phyloP scores from a whole-genome alignment of 2,113 vertebrate genomes.

The Bufo bufo region DNA sequence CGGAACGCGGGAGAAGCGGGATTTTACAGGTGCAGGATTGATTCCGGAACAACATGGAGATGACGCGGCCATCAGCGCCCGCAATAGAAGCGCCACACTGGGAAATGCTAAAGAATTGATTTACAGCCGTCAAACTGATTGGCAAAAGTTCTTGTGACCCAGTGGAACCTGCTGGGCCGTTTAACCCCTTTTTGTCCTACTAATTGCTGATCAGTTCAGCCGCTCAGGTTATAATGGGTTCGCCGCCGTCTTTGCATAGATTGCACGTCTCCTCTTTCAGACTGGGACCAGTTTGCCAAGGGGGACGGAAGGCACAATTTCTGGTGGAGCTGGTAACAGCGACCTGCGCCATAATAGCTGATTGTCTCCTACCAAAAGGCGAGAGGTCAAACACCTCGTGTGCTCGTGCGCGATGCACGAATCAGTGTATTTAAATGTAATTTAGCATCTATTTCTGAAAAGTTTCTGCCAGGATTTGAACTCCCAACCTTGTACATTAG shows the following conservation, averaged over 20 bases:
- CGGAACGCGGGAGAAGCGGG: not conserved
- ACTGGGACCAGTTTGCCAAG: not conserved
- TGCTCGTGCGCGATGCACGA: too few relatives aligned
- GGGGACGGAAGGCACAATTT: not conserved
- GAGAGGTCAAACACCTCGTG: not conserved
- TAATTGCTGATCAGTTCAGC: not conserved
- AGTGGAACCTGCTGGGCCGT: not conserved
- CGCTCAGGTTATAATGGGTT: not conserved
- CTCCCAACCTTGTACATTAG: too few relatives aligned
- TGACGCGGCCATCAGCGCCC: not conserved
- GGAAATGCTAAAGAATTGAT: conserved; percentile 7
- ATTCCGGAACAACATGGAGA: conserved; percentile 52
- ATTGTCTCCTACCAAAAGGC: not conserved
- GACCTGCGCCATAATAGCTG: not conserved
- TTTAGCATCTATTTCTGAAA: too few relatives aligned
- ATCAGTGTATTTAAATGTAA: too few relatives aligned
- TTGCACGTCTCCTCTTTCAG: not conserved
- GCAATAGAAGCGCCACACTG: not conserved
- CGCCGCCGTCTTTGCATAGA: conserved; percentile 26
- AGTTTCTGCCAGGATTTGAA: too few relatives aligned
- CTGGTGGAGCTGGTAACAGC: not conserved
- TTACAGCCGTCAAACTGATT: conserved; percentile 27
- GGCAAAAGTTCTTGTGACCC: not conserved
- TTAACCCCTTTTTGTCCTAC: not conserved
- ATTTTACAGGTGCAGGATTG: conserved; percentile 31